A percentile compares a stretch with the other conserved stretches of the same genome.
phyloP scores from a whole-genome alignment of 2,113 vertebrate species.

The Neoarius graeffei region DNA sequence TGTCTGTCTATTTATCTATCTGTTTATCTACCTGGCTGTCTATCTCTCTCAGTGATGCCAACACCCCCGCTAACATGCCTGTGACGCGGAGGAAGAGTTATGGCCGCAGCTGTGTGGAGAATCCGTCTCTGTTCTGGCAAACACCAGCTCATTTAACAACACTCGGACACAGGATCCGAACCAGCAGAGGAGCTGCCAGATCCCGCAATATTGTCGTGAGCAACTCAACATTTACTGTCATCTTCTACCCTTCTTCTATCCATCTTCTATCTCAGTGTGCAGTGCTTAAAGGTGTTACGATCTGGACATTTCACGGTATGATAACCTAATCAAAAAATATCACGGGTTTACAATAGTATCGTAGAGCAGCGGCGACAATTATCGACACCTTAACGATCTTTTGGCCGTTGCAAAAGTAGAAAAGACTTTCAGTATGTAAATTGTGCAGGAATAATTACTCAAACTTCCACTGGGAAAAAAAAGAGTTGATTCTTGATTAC shows the following conservation, averaged over 20 bases:
- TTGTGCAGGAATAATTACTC: no score
- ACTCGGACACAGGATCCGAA: slow-evolving; percentile 39
- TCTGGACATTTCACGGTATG: neutral
- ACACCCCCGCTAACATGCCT: slow-evolving; percentile 37
- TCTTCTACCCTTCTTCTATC: neutral
- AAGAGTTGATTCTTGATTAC: no score
- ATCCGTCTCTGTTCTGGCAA: slow-evolving; percentile 50
- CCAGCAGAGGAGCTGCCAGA: slow-evolving; percentile 48
- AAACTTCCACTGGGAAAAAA: no score
- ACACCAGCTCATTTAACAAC: slow-evolving; percentile 50
- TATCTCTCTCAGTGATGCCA: slow-evolving; percentile 31
- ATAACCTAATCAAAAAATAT: no score
- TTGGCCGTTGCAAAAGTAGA: no score
- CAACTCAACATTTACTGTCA: neutral
- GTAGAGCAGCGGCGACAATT: no score
- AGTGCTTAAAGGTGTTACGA: neutral
- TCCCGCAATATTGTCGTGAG: slow-evolving; percentile 53
- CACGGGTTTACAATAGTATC: no score
- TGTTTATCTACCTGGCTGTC: no score
- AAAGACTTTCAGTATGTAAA: no score
- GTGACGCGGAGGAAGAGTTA: slow-evolving; percentile 52
- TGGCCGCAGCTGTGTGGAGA: slow-evolving; percentile 51
- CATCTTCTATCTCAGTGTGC: neutral
- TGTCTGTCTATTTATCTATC: no score
- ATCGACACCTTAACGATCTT: no score